These are phyloP conservation scores for Nyctalus aviator DNA, from an alignment of 2,797 vertebrate species.

Conservation along the genomic window DNA sequence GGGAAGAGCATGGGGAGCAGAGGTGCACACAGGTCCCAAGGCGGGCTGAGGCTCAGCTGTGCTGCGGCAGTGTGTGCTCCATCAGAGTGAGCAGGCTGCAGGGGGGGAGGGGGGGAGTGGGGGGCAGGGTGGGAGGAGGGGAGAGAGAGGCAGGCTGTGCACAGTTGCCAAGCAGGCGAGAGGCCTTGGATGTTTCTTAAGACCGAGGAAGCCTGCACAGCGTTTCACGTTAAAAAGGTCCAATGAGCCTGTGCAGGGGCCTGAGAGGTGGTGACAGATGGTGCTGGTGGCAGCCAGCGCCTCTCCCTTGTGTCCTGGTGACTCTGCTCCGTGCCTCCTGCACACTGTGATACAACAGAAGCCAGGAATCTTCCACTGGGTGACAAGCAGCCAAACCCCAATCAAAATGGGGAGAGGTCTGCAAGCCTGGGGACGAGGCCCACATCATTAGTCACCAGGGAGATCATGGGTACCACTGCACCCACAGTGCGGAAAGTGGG, in stretches of 20 bases:
- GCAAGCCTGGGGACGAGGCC: no score
- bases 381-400: neutral
- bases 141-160: neutral
- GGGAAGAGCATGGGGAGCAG: neutral
- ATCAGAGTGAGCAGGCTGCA: neutral
- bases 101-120: neutral
- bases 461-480: no score
- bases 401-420: neutral
- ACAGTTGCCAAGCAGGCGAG: neutral
- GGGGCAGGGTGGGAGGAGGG: neutral
- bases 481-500: no score
- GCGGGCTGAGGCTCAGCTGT: accelerated
- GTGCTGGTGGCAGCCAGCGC: neutral
- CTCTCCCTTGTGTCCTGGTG: neutral
- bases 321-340: neutral
- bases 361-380: neutral
- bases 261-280: neutral
- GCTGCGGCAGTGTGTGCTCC: neutral
- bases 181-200: neutral
- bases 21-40: neutral
- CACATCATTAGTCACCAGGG: no score
- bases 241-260: accelerated
- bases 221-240: neutral
- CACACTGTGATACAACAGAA: neutral
- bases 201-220: neutral